Evolutionary conservation across 92 coral and sea anemone genomes (phyloP).

Genomic region (Porites divaricata): DNA sequence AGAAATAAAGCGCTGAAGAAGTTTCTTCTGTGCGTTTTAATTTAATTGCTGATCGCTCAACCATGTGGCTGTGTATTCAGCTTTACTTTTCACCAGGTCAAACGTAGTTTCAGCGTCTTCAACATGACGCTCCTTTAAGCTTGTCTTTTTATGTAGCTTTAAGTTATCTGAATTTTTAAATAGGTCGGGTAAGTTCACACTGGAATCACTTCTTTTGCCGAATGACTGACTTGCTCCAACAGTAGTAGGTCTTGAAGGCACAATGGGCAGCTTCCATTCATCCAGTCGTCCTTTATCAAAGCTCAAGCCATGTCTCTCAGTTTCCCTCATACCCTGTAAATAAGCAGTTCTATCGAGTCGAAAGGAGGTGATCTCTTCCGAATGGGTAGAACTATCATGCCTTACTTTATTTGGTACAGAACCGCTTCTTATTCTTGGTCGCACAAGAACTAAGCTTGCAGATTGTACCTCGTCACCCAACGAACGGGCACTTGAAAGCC

Average conservation of each 20-base stretch:
- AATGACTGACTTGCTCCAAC: neutral
- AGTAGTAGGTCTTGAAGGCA: neutral
- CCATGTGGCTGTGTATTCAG: slow-evolving; percentile 8
- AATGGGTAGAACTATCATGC: neutral
- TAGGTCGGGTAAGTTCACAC: neutral
- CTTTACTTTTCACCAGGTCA: neutral
- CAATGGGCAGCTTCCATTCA: neutral
- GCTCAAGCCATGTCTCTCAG: neutral
- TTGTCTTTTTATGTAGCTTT: neutral
- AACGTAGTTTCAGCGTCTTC: neutral
- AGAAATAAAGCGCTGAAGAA: no score
- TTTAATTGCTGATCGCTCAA: slow-evolving; percentile 12
- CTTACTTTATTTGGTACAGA: neutral
- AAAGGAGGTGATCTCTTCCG: neutral
- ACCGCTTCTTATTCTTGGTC: neutral
- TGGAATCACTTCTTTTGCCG: neutral
- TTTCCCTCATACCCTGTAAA: neutral
- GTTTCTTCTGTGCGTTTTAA: no score
- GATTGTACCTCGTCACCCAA: neutral
- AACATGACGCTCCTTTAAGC: neutral
- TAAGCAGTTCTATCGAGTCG: neutral
- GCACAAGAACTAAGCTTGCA: neutral
- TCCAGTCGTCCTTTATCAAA: neutral
- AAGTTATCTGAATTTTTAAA: neutral
- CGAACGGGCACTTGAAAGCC: neutral